Evolutionary conservation across 2,888 invertebrate species (phyloP), one percentile per base, ranked within the genome.

Genomic region (Agrochola circellaris): DNA sequence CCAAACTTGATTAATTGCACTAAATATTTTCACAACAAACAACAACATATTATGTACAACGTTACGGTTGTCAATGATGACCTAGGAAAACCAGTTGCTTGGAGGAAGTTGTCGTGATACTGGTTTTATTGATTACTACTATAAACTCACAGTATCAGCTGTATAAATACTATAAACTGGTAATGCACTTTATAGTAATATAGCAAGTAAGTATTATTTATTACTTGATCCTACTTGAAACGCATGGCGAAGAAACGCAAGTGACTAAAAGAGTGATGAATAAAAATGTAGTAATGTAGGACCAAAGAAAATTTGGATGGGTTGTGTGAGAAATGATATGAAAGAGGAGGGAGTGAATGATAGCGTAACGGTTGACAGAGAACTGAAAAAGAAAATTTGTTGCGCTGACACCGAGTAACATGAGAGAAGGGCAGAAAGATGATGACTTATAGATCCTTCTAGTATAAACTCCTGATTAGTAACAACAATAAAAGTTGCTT

Each of bases 61-160:
- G 30, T 66, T n/a, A n/a, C n/a, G 0, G 58, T 73, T 45, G 30
- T 72, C n/a, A 65, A 38, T 17, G 54, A 48, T 74, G 81, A 74
- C 54, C 75, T 74, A 66, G 66, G 65, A 54, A 81, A 79, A 74
- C 81, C 13, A 67, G 75, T 81, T 75, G 13, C 11, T 61, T n/a
- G 15, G 17, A 61, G 81, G 79, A 79, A 81, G 81, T 61, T n/a
- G 45, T 73, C 23, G 51, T 17, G n/a, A 34, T 60, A 60, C 74
- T 54, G 65, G 81, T 81, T 79, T 73, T 54, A 79, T 65, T 73
- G 30, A 34, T n/a, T 45, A 71, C 56, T 51, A 26, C 15, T 58
- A 58, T 26, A 2, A 15, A 58, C 56, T 34, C 26, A 3, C 42
- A 58, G 17, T 20, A 38, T 26, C n/a, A 79, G 51, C 62, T 72